Evolutionary conservation across 2,797 vertebrate species (phyloP), one percentile per base, ranked within the genome.

Genomic region (Channallabes apus): DNA sequence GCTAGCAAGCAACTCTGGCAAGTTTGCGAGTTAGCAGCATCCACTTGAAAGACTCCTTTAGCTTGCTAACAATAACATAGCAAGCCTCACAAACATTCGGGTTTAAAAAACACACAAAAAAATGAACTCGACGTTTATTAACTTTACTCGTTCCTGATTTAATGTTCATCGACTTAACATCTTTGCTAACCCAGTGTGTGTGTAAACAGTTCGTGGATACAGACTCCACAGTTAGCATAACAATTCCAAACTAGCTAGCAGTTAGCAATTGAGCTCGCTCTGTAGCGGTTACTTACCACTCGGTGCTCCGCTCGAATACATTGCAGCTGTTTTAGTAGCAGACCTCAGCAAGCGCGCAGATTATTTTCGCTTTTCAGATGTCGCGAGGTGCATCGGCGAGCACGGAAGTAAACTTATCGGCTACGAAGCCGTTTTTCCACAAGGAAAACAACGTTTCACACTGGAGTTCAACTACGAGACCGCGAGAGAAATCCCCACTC

Each of bases 271-370:
- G 35, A 62, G 88, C 91, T 91, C 62, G 83, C 86, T 78, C 65
- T 79, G 69, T 22, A 73, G 58, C 83, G 88, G 86, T 73, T 89
- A 94, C 95, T 95, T 93, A 96, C 95, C 95, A 92, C 91, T 94
- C 93, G 94, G 88, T 87, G 88, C 91, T 90, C 87, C 85, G 91
- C 94, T 93, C 92, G 95, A 92, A 92, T 93, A 96, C 95, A 96
- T 96, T 94, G 95, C 93, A 91, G 93, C 91, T 91, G 93, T 91
- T 93, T 91, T 90, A 81, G 90, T 88, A 68, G 91, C 93, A 89
- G 83, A 92, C 87, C 90, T 90, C 92, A 92, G 92, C 92, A 92
- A 90, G 90, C 90, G 90, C 77, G 77, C 88, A 84, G 89, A 88
- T 91, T 93, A 91, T 92, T 92, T 93, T 93, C 90, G 89, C 91